Conservation (phyloP, 2,113 vertebrate species). For the Tragelaphus buxtoni region DNA sequence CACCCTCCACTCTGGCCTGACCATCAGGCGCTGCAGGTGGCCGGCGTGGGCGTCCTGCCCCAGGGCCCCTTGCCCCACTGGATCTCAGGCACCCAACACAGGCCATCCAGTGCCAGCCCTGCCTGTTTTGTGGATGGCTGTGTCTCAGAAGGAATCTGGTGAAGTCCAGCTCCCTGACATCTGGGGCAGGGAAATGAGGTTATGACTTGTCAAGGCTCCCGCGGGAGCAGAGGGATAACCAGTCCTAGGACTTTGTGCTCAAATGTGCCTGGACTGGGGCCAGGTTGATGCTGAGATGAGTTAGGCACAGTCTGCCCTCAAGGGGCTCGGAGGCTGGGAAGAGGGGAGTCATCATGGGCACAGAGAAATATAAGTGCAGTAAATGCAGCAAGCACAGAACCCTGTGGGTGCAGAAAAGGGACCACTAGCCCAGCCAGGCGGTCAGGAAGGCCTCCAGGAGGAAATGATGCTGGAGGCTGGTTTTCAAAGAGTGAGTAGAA, state of each 20-base stretch:
- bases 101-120: neutral
- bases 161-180: neutral
- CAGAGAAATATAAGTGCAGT: no score
- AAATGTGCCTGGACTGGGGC: neutral
- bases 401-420: fast-evolving
- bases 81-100: neutral
- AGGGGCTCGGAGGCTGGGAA: neutral
- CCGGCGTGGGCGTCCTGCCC: fast-evolving
- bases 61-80: fast-evolving
- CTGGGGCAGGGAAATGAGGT: neutral
- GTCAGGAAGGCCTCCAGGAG: neutral
- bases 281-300: neutral
- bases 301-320: neutral
- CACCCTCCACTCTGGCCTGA: neutral
- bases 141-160: neutral
- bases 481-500: neutral
- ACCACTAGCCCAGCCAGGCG: neutral
- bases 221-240: neutral
- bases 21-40: no score
- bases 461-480: neutral
- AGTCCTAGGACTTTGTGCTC: neutral
- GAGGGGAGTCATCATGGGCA: fast-evolving
- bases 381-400: neutral
- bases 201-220: neutral
- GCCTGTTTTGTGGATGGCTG: neutral